Evolutionary conservation across 2,888 invertebrate genomes (phyloP), one percentile per base, ranked within the genome.

Genomic region (Hirtodrosophila duncani): DNA sequence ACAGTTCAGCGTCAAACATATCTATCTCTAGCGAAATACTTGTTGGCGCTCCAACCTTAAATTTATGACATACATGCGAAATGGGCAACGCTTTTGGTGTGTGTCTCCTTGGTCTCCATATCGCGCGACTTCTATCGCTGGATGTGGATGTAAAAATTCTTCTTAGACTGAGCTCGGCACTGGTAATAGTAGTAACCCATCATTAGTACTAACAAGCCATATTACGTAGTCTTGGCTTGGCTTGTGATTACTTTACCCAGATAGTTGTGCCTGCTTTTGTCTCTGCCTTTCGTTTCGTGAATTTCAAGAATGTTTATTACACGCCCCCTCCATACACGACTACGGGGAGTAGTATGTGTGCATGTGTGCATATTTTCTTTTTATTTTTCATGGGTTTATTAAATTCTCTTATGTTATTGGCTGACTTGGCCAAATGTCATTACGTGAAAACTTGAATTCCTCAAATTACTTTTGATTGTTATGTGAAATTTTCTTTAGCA

Each of bases 311-410:
- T 80, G 77, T 71, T 71, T 71, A 72, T 72, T 65, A 46, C 52
- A 48, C 52, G 48, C 50, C n/a, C n/a, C n/a, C n/a, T n/a, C n/a
- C n/a, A n/a, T n/a, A n/a, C n/a, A n/a, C n/a, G n/a, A n/a, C n/a
- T n/a, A n/a, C n/a, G n/a, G n/a, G n/a, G n/a, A n/a, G n/a, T n/a
- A n/a, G n/a, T n/a, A 59, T 46, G 41, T 41, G 60, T 58, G 45
- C 13, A 51, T 37, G 44, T 55, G 31, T 27, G 21, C 37, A 38
- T 34, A 16, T 53, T 38, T 10, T 37, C 30, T 67, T 69, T 63
- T 48, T 77, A 80, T 75, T 80, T 77, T 74, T 67, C 80, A 74
- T 80, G 72, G 78, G 77, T 77, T 71, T 80, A 80, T 80, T 71
- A 77, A 67, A 71, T 67, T 65, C 65, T 74, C 77, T 52, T 55